phyloP scores from a whole-genome alignment of 1,140 invertebrate species.

The Hyphantria cunea region DNA sequence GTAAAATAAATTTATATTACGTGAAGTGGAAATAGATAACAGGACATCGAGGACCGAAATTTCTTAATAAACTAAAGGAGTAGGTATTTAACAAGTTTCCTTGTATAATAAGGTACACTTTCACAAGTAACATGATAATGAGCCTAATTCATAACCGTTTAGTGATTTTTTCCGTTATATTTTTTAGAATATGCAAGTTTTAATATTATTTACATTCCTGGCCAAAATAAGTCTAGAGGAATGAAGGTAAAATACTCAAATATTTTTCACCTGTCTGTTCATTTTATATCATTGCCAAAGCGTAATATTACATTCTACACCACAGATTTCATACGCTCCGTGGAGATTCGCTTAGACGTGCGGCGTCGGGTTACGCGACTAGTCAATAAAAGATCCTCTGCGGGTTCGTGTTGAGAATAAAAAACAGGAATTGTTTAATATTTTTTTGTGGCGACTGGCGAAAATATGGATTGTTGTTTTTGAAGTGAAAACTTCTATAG shows the following conservation, averaged over 20 bases:
- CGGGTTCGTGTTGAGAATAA: conserved; percentile 42
- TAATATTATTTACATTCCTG: not conserved
- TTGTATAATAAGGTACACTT: too few relatives aligned
- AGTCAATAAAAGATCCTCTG: conserved; percentile 49
- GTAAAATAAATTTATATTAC: too few relatives aligned
- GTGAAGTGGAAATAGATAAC: too few relatives aligned
- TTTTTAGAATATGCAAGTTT: too few relatives aligned
- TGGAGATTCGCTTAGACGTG: conserved; percentile 50
- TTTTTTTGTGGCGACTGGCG: not conserved
- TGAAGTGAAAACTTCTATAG: not conserved
- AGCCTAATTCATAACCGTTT: too few relatives aligned
- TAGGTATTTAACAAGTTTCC: too few relatives aligned
- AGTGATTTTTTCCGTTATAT: too few relatives aligned
- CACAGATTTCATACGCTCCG: conserved; percentile 57
- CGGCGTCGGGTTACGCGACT: conserved; percentile 50
- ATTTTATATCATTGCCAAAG: conserved; percentile 39
- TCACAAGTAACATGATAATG: too few relatives aligned
- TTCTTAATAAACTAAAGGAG: too few relatives aligned
- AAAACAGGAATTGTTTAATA: conserved; percentile 30
- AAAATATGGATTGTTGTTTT: not conserved
- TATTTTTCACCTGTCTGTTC: conserved; percentile 4
- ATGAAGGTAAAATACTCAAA: not conserved
- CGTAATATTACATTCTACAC: conserved; percentile 52
- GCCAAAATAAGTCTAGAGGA: not conserved
- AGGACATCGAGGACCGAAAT: too few relatives aligned